phyloP scores from a whole-genome alignment of 2,888 invertebrate genomes.

The Neria commutata region DNA sequence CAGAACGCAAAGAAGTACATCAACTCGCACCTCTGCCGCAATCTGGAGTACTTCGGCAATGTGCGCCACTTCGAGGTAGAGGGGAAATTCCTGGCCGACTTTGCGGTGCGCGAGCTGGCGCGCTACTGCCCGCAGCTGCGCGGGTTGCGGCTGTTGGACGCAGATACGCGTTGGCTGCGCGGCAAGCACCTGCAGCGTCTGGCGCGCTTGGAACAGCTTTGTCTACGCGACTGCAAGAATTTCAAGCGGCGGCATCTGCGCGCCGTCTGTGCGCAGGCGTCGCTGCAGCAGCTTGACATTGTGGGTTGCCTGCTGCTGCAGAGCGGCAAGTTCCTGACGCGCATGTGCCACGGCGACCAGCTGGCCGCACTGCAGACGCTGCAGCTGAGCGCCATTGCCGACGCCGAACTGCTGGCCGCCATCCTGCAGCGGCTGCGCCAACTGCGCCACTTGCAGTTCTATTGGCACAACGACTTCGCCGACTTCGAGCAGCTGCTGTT shows the following conservation, averaged over 20 bases:
- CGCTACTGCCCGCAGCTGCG: conserved; percentile 27
- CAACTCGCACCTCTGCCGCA: conserved; percentile 29
- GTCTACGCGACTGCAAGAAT: conserved; percentile 29
- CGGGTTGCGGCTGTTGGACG: conserved; percentile 27
- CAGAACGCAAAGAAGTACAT: conserved; percentile 30
- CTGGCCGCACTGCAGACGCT: conserved; percentile 17
- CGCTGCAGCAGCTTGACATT: conserved; percentile 27
- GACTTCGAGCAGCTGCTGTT: conserved; percentile 14
- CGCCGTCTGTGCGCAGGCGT: conserved; percentile 11
- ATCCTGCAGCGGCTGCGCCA: conserved; percentile 23
- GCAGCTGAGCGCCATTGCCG: conserved; percentile 28
- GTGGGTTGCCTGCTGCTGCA: conserved; percentile 28
- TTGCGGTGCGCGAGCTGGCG: conserved; percentile 26
- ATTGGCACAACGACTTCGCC: conserved; percentile 25
- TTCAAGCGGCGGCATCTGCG: conserved; percentile 22
- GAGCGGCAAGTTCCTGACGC: conserved; percentile 23
- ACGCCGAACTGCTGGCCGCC: conserved; percentile 17
- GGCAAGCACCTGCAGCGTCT: conserved; percentile 30
- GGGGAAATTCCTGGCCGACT: conserved; percentile 32
- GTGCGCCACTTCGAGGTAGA: conserved; percentile 25
- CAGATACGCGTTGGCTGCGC: conserved; percentile 26
- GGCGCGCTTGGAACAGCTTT: conserved; percentile 25
- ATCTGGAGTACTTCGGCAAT: conserved; percentile 28
- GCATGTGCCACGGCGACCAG: conserved; percentile 21
- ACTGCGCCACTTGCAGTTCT: conserved; percentile 28